Base-by-base conservation (phyloP, 64 coral and sea anemone genomes). In the Platygyra sinensis region DNA sequence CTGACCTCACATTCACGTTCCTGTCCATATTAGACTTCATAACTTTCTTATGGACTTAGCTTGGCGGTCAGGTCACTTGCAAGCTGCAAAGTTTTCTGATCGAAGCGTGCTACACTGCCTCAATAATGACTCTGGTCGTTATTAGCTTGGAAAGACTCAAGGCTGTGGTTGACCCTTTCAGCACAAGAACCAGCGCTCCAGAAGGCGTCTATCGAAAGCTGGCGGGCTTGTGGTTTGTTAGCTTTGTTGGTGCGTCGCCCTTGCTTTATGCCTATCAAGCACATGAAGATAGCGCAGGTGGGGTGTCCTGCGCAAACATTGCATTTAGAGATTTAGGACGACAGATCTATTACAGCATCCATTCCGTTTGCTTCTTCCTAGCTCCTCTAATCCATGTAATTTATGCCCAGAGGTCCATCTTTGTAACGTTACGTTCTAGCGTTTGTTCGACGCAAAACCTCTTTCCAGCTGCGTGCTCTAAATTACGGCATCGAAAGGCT, bases 301-400 rank as follows among this genome's bases (percentile, higher is more conserved):
- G n/a, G 33, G 13, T 91, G 3, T 4, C 76, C 11, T 91, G 89
- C 72, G 30, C 39, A 13, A 91, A 91, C 80, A 65, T 22, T 24
- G 19, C 6, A 20, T 86, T 81, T 17, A 67, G 72, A 42, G 89
- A 91, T 64, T 50, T 77, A 50, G 89, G 71, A 30, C 74, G 67
- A 86, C 80, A 91, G 33, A 10, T 91, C 18, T 91, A 77, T 22
- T 91, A 91, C 80, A 76, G 79, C 3, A 24, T 86, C 6, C 89
- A 91, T 18, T 72, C 89, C 14, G 24, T 86, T 28, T 20, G 59
- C 11, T 62, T 91, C 16, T 91, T 91, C 46, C 46, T 81, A 11
- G 22, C 63, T 24, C 89, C 89, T 73, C 60, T 72, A 3, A 4
- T 73, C 3, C 42, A 49, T 13, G 52, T 91, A 72, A 76, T 83